Conservation (phyloP, 2,888 invertebrate species). For the Dolichomitus sp. region DNA sequence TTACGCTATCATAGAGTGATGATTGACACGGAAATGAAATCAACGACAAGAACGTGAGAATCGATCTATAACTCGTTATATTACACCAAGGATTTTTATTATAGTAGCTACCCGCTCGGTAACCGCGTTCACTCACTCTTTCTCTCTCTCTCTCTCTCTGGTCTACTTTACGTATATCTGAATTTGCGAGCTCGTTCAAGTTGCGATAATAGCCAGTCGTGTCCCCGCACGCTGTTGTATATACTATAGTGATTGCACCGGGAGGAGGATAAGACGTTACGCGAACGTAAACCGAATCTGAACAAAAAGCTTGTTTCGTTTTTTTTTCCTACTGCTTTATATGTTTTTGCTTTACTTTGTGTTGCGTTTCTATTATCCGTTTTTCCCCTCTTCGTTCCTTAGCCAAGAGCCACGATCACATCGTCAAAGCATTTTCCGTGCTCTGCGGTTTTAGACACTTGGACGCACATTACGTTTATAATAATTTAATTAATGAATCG, state of each 20-base stretch:
- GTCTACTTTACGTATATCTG: constrained; percentile 66
- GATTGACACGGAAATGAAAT: constrained; percentile 27
- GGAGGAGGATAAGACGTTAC: constrained; percentile 59
- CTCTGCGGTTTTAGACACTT: constrained; percentile 73
- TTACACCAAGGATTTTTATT: constrained; percentile 59
- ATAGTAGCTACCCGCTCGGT: constrained; percentile 50
- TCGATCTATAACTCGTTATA: constrained; percentile 63
- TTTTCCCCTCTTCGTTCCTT: constrained; percentile 21
- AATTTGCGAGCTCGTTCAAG: constrained; percentile 65
- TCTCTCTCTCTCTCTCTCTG: constrained; percentile 40
- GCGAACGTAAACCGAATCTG: constrained; percentile 29
- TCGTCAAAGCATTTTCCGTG: constrained; percentile 74
- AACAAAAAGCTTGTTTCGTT: constrained; percentile 14
- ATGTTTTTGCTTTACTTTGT: constrained; percentile 36
- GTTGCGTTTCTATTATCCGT: constrained; percentile 48
- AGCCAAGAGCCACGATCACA: constrained; percentile 77
- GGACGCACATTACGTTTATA: constrained; percentile 75
- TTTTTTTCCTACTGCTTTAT: constrained; percentile 23
- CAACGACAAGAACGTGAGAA: constrained; percentile 60
- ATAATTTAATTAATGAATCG: constrained; percentile 83
- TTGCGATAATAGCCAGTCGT: constrained; percentile 59
- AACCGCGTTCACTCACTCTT: constrained; percentile 40
- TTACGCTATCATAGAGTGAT: constrained; percentile 33
- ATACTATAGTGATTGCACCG: constrained; percentile 58
- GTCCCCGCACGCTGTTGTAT: constrained; percentile 57